A percentile compares a stretch with the other conserved stretches of the same genome.
Evolutionary conservation across 1,140 invertebrate genomes (phyloP).

Genomic region (Drosophila rufa): DNA sequence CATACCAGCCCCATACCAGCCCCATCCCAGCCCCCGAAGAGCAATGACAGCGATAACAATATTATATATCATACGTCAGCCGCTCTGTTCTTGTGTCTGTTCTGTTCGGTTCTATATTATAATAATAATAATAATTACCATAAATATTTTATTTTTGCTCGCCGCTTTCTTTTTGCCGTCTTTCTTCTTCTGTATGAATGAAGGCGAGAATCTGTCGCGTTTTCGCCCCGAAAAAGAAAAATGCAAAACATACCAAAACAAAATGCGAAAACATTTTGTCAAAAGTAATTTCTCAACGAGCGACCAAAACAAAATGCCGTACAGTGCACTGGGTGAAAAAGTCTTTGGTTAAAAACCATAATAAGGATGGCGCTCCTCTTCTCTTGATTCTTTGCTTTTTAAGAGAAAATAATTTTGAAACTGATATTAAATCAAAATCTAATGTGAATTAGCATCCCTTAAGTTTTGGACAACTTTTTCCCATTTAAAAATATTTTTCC

Average conservation of each 20-base stretch:
- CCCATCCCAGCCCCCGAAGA: constrained; percentile 23
- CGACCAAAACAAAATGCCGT: constrained; percentile 51
- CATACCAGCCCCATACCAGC: constrained; percentile 4
- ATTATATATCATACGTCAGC: constrained; percentile 45
- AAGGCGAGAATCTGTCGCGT: constrained; percentile 49
- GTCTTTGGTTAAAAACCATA: too few species aligned
- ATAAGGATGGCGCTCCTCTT: too few species aligned
- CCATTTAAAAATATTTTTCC: neutral
- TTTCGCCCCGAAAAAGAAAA: constrained; percentile 51
- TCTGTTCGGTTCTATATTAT: constrained; percentile 20
- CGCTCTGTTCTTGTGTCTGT: neutral
- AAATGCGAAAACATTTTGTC: constrained; percentile 68
- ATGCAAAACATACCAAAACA: constrained; percentile 59
- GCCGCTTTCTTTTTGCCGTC: neutral
- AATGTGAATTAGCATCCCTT: too few species aligned
- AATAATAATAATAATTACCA: constrained; percentile 55
- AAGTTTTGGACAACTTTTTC: too few species aligned
- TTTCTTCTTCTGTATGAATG: constrained; percentile 58
- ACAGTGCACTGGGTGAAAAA: neutral
- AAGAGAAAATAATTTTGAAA: too few species aligned
- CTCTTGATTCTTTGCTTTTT: too few species aligned
- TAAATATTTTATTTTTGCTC: constrained; percentile 24
- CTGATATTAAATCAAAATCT: too few species aligned
- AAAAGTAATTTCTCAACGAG: constrained; percentile 56
- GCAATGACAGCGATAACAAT: constrained; percentile 35